Evolutionary conservation across 2,888 invertebrate genomes (phyloP), one percentile per base, ranked within the genome.

Genomic region (Papilio elwesi): DNA sequence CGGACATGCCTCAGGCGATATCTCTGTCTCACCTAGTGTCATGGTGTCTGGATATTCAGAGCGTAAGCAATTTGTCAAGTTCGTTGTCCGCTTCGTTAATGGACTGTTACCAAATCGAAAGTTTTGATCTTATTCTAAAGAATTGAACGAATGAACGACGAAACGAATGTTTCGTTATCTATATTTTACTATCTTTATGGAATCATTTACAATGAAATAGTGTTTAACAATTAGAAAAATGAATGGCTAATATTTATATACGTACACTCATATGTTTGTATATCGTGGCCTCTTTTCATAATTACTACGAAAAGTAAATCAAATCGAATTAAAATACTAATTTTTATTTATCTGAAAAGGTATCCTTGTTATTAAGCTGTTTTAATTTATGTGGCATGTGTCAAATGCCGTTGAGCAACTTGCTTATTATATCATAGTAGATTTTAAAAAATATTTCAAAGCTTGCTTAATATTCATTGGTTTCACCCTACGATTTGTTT

Each of bases 51-150:
- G 87, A 87, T 90, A 90, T 92, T 90, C 90, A 89, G 90, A 91
- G 91, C 91, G 90, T 89, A 90, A 92, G 91, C 90, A 91, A 93
- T 92, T 92, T 93, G 92, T 92, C 92, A 88, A 89, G 88, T 89
- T 88, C 87, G 87, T 87, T 90, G 87, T 88, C 86, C 87, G 88
- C 89, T 87, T 85, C 85, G 86, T 88, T 90, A 91, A 89, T 90
- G 90, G 91, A 88, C 87, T 75, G 75, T 74, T 77, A 80, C 75
- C 78, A 78, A 76, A 71, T 78, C 77, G 75, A 75, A 78, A 77
- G 78, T 72, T 76, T 76, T 65, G 51, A 51, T 65, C 51, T 65
- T 65, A 64, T 64, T 65, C 51, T 49, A 65, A 9, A 53, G 53
- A 15, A 53, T 53, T 53, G 15, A 15, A 53, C 16, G 15, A n/a